These are phyloP conservation scores for Ophioderma brevispina DNA, from an alignment of 35 echinoderm and acorn worm species.

Conservation along the genomic window DNA sequence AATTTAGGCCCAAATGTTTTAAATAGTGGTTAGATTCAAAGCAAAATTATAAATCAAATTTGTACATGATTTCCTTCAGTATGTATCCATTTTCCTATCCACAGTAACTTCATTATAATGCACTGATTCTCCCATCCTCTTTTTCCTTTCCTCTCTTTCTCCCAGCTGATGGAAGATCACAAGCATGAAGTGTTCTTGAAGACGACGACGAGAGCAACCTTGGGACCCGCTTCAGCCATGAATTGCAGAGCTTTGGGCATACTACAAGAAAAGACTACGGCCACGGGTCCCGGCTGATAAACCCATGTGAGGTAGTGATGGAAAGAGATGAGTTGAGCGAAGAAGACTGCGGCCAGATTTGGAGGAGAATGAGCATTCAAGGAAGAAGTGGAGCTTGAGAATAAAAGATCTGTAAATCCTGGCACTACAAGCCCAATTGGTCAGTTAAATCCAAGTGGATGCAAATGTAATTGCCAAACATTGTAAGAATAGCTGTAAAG, in stretches of 20 bases:
- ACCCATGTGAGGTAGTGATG: conserved; percentile 82
- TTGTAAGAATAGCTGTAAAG: no score
- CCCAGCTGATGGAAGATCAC: conserved; percentile 81
- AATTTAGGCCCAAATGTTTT: no score
- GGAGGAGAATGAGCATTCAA: conserved; percentile 47
- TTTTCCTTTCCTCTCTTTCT: background rate
- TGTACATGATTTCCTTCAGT: no score
- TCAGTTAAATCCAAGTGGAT: no score
- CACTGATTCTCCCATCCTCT: no score
- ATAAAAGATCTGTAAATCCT: no score
- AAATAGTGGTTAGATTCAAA: no score
- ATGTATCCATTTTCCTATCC: no score
- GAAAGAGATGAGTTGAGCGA: conserved; percentile 67
- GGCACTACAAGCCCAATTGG: no score
- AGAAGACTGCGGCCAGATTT: conserved; percentile 69
- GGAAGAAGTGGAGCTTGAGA: conserved; percentile 54
- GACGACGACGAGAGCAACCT: conserved; percentile 47
- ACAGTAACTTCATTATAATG: no score
- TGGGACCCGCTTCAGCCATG: conserved; percentile 62
- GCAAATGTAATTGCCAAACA: no score
- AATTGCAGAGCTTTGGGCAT: conserved; percentile 90
- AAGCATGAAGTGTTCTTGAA: conserved; percentile 69
- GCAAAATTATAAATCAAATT: no score
- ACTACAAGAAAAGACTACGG: conserved; percentile 86
- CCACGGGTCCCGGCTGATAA: conserved; percentile 85